Evolutionary conservation across 2,888 invertebrate species (phyloP), one percentile per base, ranked within the genome.

Genomic region (Teleiodes luculella): DNA sequence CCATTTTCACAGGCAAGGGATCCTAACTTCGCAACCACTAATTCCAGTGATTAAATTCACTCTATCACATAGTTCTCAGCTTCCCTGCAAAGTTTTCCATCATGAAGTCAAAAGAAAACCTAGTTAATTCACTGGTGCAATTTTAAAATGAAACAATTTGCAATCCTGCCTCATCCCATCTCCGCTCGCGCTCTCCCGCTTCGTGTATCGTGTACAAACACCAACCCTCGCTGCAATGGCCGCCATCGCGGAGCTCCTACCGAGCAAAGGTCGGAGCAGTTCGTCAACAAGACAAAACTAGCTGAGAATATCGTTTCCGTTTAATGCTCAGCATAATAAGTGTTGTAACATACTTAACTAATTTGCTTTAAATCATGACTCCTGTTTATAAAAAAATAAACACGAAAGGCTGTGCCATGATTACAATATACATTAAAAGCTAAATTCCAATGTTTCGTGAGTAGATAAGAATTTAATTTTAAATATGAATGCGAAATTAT

Each of bases 1-100:
- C 93, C 93, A 93, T 94, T 94, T 93, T 93, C 93, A 92, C 91
- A 90, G 90, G 90, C 89, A 90, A 89, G 88, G 89, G 87, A 87
- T 87, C 86, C 87, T 83, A 86, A 84, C 86, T 81, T 76, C 87
- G 78, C 85, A 79, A 81, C 80, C 86, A 72, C 83, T 78, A 78
- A 76, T 76, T 80, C 78, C 86, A 86, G 88, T 86, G 86, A 87
- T 74, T 41, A 76, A 72, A 74, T 78, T 83, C 82, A 86, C 83
- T 78, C 86, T 82, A 78, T 79, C 83, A 76, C 83, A 72, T 85
- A 83, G 86, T 86, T 86, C 85, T 87, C 87, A 86, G 85, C 88
- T 82, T 87, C 85, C 87, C 88, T 80, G 88, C 88, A 89, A 88
- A 88, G 88, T 88, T 86, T 79, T 81, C 85, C 68, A 78, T 83